These are phyloP conservation scores for Steromphala cineraria DNA, from an alignment of 2,888 invertebrate genomes.

Conservation along the genomic window DNA sequence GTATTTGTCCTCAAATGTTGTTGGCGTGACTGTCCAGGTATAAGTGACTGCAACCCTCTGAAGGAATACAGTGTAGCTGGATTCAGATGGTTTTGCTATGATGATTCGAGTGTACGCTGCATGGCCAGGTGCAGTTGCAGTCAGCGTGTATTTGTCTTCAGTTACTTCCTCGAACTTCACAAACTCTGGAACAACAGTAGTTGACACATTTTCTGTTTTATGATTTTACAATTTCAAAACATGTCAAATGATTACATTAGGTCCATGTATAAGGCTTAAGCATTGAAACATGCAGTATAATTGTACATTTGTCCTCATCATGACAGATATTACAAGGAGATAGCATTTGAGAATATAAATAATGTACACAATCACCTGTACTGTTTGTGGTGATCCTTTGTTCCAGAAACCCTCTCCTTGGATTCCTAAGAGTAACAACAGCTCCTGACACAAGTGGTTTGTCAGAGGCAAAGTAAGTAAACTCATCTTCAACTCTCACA, in stretches of 20 bases:
- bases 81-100: constrained; percentile 25
- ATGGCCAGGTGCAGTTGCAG: constrained; percentile 40
- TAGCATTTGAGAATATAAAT: too few species aligned
- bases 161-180: constrained; percentile 43
- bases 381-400: constrained; percentile 29
- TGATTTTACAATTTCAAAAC: too few species aligned
- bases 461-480: constrained; percentile 54
- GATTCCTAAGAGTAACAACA: constrained; percentile 41
- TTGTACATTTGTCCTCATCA: too few species aligned
- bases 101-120: constrained; percentile 35
- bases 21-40: constrained; percentile 51
- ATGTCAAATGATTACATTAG: too few species aligned
- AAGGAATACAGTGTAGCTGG: constrained; percentile 40
- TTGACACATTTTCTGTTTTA: too few species aligned
- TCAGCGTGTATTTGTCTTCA: constrained; percentile 46
- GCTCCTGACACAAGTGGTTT: constrained; percentile 48
- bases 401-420: constrained; percentile 31
- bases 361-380: constrained; percentile 27
- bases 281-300: too few species aligned
- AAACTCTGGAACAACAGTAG: constrained; percentile 22
- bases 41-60: constrained; percentile 47
- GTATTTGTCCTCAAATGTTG: constrained; percentile 52
- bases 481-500: constrained; percentile 55
- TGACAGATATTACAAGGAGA: too few species aligned
- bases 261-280: too few species aligned